Percentiles rank a stretch among this genome's conserved stretches.
Conservation (phyloP, 2,113 vertebrate genomes). For the Micromys minutus region DNA sequence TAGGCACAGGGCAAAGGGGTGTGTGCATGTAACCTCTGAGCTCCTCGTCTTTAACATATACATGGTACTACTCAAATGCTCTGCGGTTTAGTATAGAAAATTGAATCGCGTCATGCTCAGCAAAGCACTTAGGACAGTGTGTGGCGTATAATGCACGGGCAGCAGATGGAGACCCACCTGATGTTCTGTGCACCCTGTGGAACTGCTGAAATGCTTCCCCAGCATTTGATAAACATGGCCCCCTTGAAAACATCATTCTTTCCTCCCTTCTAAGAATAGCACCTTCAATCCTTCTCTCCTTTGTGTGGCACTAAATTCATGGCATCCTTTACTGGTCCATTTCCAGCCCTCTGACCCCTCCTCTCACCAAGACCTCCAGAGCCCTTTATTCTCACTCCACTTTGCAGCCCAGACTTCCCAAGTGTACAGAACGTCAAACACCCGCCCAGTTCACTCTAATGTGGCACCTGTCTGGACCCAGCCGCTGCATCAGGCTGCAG, state of each 20-base stretch:
- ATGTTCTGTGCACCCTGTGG: background rate
- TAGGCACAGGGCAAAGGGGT: rapidly evolving
- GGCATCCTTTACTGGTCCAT: background rate
- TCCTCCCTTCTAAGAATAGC: background rate
- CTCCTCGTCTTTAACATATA: background rate
- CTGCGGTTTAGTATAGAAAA: background rate
- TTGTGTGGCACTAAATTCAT: background rate
- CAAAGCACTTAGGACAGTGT: background rate
- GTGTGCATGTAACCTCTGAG: background rate
- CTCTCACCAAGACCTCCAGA: background rate
- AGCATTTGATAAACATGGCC: background rate
- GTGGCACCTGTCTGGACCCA: background rate
- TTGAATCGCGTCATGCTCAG: background rate
- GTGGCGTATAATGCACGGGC: background rate
- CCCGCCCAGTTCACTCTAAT: background rate
- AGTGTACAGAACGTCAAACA: background rate
- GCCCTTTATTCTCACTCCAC: background rate
- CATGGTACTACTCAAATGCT: background rate
- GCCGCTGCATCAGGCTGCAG: background rate
- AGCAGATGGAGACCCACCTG: background rate
- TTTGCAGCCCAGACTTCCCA: background rate
- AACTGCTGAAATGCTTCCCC: background rate
- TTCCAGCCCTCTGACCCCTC: background rate
- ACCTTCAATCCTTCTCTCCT: background rate
- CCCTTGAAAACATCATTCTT: background rate